These are phyloP conservation scores for Agrypnus murinus DNA, from an alignment of 2,888 invertebrate genomes.

Conservation along the genomic window DNA sequence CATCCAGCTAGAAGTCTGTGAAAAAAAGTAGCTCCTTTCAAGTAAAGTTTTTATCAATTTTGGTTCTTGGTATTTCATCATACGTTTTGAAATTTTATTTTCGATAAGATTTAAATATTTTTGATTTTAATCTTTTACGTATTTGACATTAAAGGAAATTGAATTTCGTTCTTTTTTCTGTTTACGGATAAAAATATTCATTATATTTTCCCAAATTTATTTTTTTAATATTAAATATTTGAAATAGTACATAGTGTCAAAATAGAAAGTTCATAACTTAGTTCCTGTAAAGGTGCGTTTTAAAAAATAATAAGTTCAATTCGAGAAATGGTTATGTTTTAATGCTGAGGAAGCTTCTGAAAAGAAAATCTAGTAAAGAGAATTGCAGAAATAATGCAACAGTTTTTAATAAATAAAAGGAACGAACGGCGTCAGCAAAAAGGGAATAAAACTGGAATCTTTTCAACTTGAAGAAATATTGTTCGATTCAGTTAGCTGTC, in stretches of 20 bases:
- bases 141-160: neutral
- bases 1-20: constrained; percentile 7
- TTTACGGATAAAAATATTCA: constrained; percentile 8
- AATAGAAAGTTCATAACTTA: no score
- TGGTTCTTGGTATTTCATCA: neutral
- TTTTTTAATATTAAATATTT: neutral
- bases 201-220: neutral
- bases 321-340: no score
- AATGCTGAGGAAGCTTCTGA: no score
- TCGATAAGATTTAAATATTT: no score
- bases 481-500: constrained; percentile 17
- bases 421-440: neutral
- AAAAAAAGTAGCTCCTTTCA: constrained; percentile 13
- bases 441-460: neutral
- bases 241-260: no score
- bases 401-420: constrained; percentile 12
- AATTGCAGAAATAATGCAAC: neutral
- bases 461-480: constrained; percentile 6
- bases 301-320: no score
- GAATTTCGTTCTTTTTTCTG: constrained; percentile 1
- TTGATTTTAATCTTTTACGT: neutral
- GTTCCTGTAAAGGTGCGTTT: no score
- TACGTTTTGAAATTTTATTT: no score
- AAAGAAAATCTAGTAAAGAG: no score
- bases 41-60: constrained; percentile 11